Evolutionary conservation across 2,113 vertebrate genomes (phyloP), one percentile per base, ranked within the genome.

Genomic region (Pluvianellus socialis): DNA sequence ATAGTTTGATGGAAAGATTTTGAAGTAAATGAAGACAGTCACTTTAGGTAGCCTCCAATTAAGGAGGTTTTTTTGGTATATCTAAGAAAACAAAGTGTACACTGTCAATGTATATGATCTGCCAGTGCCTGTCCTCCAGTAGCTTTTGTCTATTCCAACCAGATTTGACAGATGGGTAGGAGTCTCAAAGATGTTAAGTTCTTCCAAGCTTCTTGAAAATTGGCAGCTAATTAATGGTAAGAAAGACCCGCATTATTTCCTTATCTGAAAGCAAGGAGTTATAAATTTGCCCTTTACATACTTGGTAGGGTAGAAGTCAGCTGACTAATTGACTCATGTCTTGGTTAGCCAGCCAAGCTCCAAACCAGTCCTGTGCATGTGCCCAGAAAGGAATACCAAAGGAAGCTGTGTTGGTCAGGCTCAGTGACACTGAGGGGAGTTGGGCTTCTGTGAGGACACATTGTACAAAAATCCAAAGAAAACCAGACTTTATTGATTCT

Each of bases 121-220:
- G 53, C 50, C 42, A 88, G 35, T 55, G 42, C 47, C 38, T 81
- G 55, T 58, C n/a, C 50, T 87, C 55, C 30, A 14, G 38, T 50
- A 81, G 19, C 28, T 85, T 70, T 80, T 83, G n/a, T 61, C 49
- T 76, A 3, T 86, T 91, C 56, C 17, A 42, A 10, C 17, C 17
- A 68, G 55, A 71, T 85, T 79, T 91, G 77, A 87, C 94, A 93
- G 91, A 88, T 83, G 72, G 59, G 38, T 81, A n/a, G 32, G 33
- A 85, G 23, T 55, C 68, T 94, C 38, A 58, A 79, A 87, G 45
- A 73, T 49, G 14, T 9, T 62, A 35, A 79, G 7, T 74, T 93
- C 28, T 74, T 91, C 38, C 77, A 92, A 72, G 42, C 56, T 88
- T 67, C 42, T 11, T 71, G 47, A 79, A 93, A 87, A 85, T n/a